Conservation (phyloP, 2,888 invertebrate species). For the Thysanoteuthis rhombus region DNA sequence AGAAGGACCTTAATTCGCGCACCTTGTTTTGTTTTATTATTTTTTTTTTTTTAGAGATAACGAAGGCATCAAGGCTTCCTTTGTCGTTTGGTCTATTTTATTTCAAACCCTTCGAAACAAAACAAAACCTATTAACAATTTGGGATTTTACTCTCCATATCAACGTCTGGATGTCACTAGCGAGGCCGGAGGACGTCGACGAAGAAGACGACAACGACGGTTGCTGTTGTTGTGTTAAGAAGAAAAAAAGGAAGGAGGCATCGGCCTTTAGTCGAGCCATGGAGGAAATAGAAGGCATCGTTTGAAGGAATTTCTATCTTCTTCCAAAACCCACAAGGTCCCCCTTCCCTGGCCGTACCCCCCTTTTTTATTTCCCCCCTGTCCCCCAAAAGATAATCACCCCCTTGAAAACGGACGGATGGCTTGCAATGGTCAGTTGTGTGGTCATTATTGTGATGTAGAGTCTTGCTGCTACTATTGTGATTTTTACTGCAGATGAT, state of each 20-base stretch:
- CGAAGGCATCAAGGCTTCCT: too few species aligned
- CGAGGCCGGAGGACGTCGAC: neutral
- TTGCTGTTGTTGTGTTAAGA: neutral
- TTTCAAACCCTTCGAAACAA: too few species aligned
- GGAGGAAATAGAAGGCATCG: neutral
- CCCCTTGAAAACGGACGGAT: neutral
- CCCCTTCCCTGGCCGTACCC: neutral
- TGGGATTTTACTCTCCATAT: neutral
- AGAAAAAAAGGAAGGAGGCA: neutral
- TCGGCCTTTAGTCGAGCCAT: neutral
- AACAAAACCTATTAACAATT: neutral
- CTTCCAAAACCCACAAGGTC: neutral
- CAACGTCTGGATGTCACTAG: neutral
- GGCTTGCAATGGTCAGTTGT: neutral
- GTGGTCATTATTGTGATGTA: neutral
- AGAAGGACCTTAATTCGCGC: too few species aligned
- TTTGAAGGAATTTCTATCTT: neutral
- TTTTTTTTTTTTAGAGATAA: neutral
- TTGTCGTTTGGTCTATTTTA: too few species aligned
- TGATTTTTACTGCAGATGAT: constrained; percentile 12
- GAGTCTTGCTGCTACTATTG: neutral
- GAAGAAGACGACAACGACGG: neutral
- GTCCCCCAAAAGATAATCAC: neutral
- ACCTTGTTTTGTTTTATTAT: neutral
- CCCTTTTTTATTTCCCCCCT: neutral